Evolutionary conservation across 2,888 invertebrate genomes (phyloP).

Genomic region (Eristalis pertinax): DNA sequence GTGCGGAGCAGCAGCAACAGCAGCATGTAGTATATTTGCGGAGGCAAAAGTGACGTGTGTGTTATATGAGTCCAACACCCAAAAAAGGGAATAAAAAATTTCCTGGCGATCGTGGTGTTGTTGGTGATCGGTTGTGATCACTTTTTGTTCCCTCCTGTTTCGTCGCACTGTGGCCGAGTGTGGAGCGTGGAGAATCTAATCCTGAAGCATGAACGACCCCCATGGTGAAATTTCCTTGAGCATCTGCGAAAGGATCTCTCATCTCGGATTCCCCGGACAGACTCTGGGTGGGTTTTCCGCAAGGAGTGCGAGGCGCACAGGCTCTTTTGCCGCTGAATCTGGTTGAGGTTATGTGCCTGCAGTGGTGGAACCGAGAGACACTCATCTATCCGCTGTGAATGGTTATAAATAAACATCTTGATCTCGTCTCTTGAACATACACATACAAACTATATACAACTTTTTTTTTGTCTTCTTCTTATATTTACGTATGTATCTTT

Average conservation of each 20-base stretch:
- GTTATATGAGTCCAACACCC: slow-evolving; percentile 82
- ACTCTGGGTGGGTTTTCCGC: slow-evolving; percentile 4
- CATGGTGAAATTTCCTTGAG: slow-evolving; percentile 24
- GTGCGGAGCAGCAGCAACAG: slow-evolving; percentile 29
- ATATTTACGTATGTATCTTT: slow-evolving; percentile 3
- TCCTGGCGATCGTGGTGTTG: slow-evolving; percentile 70
- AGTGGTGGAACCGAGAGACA: slow-evolving; percentile 36
- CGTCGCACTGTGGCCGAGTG: slow-evolving; percentile 22
- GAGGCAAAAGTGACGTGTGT: slow-evolving; percentile 73
- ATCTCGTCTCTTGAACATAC: slow-evolving; percentile 27
- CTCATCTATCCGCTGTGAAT: slow-evolving; percentile 37
- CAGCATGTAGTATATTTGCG: slow-evolving; percentile 57
- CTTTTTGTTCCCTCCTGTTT: slow-evolving; percentile 37
- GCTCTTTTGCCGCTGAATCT: slow-evolving; percentile 63
- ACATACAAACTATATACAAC: slow-evolving; percentile 6
- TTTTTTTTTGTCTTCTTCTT: slow-evolving; percentile 1
- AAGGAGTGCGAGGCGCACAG: not conserved
- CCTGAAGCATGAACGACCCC: slow-evolving; percentile 41
- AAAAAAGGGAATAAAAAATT: slow-evolving; percentile 81
- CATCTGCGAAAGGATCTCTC: slow-evolving; percentile 45
- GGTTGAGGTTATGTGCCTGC: slow-evolving; percentile 59
- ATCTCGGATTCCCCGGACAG: slow-evolving; percentile 33
- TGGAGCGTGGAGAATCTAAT: slow-evolving; percentile 33
- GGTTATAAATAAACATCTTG: slow-evolving; percentile 68
- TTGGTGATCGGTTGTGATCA: slow-evolving; percentile 69